A percentile compares a stretch with the other conserved stretches of the same genome.
Conservation (phyloP, 2,113 vertebrate species). For the Odocoileus hemionus region DNA sequence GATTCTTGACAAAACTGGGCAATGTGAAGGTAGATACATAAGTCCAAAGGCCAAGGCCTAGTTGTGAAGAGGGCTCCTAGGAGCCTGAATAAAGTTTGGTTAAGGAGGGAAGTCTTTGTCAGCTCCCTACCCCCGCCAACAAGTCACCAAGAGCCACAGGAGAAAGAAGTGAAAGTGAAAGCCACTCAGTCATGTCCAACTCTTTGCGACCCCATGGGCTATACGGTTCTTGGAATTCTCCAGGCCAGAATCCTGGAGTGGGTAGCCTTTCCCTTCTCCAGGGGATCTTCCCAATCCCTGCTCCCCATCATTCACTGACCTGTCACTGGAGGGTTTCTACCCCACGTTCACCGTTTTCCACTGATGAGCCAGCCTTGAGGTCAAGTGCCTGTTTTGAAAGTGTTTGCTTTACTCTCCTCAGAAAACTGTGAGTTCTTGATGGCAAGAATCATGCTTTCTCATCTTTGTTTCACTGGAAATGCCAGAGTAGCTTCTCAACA, state of each 20-base stretch:
- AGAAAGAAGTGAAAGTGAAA: background rate
- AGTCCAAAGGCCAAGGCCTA: background rate
- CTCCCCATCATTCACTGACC: background rate
- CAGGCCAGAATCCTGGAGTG: background rate
- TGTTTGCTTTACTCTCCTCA: background rate
- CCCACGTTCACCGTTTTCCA: background rate
- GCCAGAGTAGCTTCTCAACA: background rate
- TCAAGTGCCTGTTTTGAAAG: fast-evolving
- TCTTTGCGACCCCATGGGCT: background rate
- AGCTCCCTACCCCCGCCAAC: background rate
- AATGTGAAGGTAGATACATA: background rate
- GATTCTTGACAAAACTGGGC: background rate
- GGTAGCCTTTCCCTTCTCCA: background rate
- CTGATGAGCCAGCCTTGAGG: background rate
- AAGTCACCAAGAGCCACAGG: background rate
- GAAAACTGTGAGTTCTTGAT: background rate
- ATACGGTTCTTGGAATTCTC: background rate
- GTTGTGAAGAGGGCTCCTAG: background rate
- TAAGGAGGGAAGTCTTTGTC: background rate
- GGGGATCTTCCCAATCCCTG: background rate
- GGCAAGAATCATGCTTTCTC: background rate
- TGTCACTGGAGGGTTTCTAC: background rate
- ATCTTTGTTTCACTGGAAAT: background rate
- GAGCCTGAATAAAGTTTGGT: background rate
- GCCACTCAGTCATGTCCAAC: background rate